Evolutionary conservation across 1,140 invertebrate genomes (phyloP).

Genomic region (Drosophila asahinai): DNA sequence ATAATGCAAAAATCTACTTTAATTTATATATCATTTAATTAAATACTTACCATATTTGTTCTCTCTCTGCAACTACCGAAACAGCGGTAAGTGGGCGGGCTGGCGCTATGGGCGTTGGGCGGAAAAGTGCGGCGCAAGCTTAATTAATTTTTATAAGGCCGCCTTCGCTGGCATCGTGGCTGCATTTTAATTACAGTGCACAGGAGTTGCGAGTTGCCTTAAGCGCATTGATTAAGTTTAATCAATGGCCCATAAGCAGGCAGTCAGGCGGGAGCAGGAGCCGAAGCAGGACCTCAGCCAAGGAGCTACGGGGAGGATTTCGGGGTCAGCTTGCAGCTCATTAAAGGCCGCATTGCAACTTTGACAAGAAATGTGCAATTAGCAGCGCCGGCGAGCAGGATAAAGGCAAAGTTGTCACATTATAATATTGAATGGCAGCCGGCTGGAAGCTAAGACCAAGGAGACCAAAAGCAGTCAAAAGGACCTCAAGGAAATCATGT

Average conservation of each 20-base stretch:
- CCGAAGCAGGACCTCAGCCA: not conserved
- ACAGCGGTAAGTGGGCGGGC: not conserved
- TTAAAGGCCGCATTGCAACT: slow-evolving; percentile 67
- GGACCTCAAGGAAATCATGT: slow-evolving; percentile 4
- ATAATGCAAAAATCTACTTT: not conserved
- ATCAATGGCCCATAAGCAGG: slow-evolving; percentile 79
- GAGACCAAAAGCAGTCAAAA: slow-evolving; percentile 2
- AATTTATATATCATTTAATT: not conserved
- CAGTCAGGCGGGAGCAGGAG: slow-evolving; percentile 19
- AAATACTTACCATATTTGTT: not conserved
- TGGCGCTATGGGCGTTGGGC: slow-evolving; percentile 3
- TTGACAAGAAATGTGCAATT: slow-evolving; percentile 78
- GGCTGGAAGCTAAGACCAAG: slow-evolving; percentile 4
- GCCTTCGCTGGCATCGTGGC: slow-evolving; percentile 31
- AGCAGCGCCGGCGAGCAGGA: slow-evolving; percentile 40
- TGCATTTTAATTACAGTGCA: slow-evolving; percentile 82
- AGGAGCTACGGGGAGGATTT: slow-evolving; percentile 11
- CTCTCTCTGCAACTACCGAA: slow-evolving; percentile 14
- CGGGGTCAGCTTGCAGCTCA: slow-evolving; percentile 58
- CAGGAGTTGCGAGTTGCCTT: slow-evolving; percentile 72
- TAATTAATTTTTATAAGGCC: slow-evolving; percentile 84
- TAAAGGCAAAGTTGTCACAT: slow-evolving; percentile 65
- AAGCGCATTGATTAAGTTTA: slow-evolving; percentile 82
- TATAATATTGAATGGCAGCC: slow-evolving; percentile 79
- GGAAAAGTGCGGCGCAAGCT: slow-evolving; percentile 64